Evolutionary conservation across 2,888 invertebrate genomes (phyloP).

Genomic region (Cephalotes varians): DNA sequence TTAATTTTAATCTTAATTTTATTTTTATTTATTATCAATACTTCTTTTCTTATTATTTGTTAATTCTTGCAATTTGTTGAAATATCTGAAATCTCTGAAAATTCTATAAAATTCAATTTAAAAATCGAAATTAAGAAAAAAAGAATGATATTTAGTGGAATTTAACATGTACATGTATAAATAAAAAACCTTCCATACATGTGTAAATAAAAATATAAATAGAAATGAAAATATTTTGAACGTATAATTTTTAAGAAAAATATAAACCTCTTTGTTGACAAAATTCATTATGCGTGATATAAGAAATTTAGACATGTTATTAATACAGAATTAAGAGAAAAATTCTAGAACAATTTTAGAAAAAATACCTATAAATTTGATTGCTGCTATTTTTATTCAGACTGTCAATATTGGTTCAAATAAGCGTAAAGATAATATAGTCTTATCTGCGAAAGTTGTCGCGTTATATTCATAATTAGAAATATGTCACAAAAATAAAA

Average conservation of each 20-base stretch:
- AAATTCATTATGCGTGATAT: neutral
- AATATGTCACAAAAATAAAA: neutral
- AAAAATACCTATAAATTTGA: neutral
- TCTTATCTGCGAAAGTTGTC: neutral
- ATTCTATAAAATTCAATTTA: too few species aligned
- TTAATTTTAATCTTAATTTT: too few species aligned
- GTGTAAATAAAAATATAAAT: neutral
- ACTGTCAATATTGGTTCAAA: slow-evolving; percentile 5
- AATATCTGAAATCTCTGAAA: too few species aligned
- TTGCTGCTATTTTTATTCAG: slow-evolving; percentile 6
- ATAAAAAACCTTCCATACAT: too few species aligned
- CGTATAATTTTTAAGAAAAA: neutral
- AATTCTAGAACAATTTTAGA: neutral
- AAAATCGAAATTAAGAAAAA: too few species aligned
- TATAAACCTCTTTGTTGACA: neutral
- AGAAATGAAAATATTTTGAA: neutral
- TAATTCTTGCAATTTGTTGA: too few species aligned
- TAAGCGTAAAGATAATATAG: slow-evolving; percentile 21
- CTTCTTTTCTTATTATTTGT: too few species aligned
- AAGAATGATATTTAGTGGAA: too few species aligned
- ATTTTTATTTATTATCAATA: too few species aligned
- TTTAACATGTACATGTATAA: too few species aligned
- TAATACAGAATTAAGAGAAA: neutral
- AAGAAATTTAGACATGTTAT: neutral
- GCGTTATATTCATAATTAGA: neutral